Evolutionary conservation across 1,140 invertebrate species (phyloP), one percentile per base, ranked within the genome.

Genomic region (Grapholita molesta): DNA sequence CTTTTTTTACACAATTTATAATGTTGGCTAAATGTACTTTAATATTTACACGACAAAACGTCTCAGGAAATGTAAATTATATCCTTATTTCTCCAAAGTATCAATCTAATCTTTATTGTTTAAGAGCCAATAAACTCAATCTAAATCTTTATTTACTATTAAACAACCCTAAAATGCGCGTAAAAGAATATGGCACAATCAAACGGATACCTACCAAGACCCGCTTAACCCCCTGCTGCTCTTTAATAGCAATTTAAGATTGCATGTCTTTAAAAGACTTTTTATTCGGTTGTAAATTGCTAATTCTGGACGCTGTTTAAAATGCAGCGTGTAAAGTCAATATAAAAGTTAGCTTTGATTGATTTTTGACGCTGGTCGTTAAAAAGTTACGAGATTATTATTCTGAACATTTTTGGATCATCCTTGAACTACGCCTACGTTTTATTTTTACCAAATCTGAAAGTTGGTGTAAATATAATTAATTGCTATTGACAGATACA

Each of bases 201-300:
- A 68, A 57, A 57, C 25, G 28, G 30, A 38, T 68, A 68, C 66
- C 66, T 68, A 68, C 66, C 12, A 52, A 55, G 66, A 61, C 25
- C 15, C 66, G 32, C n/a, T 68, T 30, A 55, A 35, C 28, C 52
- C 66, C 66, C 66, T 48, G 15, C 48, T 55, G 66, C 5, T 24
- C 21, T 30, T 57, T 53, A 38, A 57, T 8, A 28, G 24, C 55
- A n/a, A 52, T 52, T 52, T 57, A 28, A 61, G 55, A 61, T 61
- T 61, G 25, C 25, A 61, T 61, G 55, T 61, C 55, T 25, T 18
- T 18, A 61, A 53, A 24, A 24, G 21, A 15, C 24, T 61, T 61
- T 61, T 61, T 30, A 30, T 53, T 61, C 32, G 25, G 15, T 25
- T 15, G 55, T 32, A 61, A 61, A 61, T 61, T 61, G 25, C 55